Evolutionary conservation across 2,797 vertebrate species (phyloP), one percentile per base, ranked within the genome.

Genomic region (Mormyrops boulengeri): DNA sequence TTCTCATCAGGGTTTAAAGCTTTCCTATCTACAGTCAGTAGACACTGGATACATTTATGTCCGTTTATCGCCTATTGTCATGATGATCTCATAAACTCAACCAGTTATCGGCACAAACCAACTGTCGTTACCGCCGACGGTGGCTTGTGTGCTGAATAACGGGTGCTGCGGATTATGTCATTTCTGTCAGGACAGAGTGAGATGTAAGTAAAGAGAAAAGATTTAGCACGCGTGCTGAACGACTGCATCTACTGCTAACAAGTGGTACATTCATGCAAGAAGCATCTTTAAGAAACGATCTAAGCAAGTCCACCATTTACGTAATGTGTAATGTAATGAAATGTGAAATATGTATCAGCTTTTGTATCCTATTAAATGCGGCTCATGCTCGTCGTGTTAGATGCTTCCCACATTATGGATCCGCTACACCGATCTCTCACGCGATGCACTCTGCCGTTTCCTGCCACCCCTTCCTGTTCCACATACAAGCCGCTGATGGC

Each of bases 11-110:
- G 85, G 49, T 52, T 57, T 57, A 57, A 85, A 26, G n/a, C 19
- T 49, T 50, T 85, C 8, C 85, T 87, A 88, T 50, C 90, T 87
- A 90, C 92, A 92, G 90, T 55, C 26, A 52, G 8, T 85, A 26
- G 53, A 34, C 38, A 22, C 22, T 50, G 19, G 41, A 49, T 49
- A 26, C 8, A 85, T 85, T 85, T 11, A 52, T 9, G 44, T 30
- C 82, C 1, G 0, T 47, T 49, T 50, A 85, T 11, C 4, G 4
- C 47, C 22, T 22, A 85, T 6, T 22, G n/a, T 3, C 44, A 85
- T 85, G 41, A 22, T 47, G 8, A 22, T 47, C 47, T 22, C 82
- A n/a, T 41, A n/a, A 44, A 80, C 73, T 4, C 69, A 77, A 38
- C 69, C 30, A 77, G 34, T 41, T 17, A 73, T 38, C 3, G 30